These are phyloP conservation scores for Parasteatoda lunata DNA, from an alignment of 2,888 invertebrate species.

Conservation along the genomic window DNA sequence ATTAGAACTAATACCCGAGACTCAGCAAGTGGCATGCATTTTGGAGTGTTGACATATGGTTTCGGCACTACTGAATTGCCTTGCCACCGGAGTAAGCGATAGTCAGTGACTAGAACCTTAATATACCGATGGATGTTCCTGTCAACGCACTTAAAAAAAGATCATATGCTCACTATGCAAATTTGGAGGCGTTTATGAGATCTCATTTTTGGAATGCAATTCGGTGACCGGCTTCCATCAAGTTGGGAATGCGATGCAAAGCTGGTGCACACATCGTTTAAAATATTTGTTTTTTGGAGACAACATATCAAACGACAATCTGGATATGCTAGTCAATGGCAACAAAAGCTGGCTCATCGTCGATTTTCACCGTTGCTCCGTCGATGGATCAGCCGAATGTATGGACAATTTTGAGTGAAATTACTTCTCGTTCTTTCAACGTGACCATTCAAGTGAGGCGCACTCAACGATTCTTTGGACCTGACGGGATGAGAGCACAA, in stretches of 20 bases:
- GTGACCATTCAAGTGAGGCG: not conserved
- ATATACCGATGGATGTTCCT: not conserved
- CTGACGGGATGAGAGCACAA: not conserved
- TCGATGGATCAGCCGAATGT: not conserved
- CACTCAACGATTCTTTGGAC: not conserved
- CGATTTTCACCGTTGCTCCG: not conserved
- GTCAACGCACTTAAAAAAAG: not conserved
- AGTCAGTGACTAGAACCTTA: not conserved
- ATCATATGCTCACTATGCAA: not conserved
- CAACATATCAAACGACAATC: not conserved
- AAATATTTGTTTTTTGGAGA: not conserved
- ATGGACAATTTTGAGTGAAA: not conserved
- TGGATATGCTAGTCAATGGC: not conserved
- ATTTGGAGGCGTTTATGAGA: not conserved
- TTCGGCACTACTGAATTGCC: not conserved
- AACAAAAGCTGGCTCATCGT: not conserved
- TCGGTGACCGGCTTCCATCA: not conserved
- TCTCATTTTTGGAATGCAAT: not conserved
- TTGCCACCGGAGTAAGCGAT: not conserved
- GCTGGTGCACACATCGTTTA: not conserved
- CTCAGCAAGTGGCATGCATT: not conserved
- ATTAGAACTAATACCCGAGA: too few relatives aligned
- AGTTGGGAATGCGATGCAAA: not conserved
- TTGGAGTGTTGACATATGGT: not conserved
- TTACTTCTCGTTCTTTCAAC: not conserved